phyloP scores from a whole-genome alignment of 2,888 invertebrate genomes.

The Shargacucullia verbasci region DNA sequence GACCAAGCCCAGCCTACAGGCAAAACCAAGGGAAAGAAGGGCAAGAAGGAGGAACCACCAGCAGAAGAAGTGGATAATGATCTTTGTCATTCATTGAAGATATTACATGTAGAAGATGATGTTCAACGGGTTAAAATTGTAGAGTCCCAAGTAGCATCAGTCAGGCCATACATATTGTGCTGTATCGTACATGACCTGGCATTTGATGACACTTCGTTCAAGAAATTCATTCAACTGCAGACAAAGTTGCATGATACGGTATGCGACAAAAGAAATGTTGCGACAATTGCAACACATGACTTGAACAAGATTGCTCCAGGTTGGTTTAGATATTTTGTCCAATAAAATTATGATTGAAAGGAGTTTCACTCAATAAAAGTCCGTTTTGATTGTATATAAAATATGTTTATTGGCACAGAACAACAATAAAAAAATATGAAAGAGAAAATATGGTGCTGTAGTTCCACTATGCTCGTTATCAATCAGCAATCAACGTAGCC shows the following conservation, averaged over 20 bases:
- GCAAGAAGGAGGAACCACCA: constrained; percentile 78
- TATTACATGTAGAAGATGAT: constrained; percentile 86
- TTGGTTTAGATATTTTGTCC: constrained; percentile 59
- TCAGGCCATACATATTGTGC: constrained; percentile 92
- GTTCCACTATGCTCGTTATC: no score
- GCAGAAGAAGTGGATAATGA: constrained; percentile 70
- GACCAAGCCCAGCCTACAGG: constrained; percentile 67
- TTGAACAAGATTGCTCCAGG: constrained; percentile 90
- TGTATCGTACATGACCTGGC: constrained; percentile 91
- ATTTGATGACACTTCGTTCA: constrained; percentile 91
- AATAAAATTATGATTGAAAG: no score
- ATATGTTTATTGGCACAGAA: no score
- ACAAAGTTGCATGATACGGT: constrained; percentile 93
- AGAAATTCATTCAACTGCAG: constrained; percentile 94
- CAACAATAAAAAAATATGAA: no score
- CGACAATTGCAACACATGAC: constrained; percentile 96
- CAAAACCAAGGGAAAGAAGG: constrained; percentile 78
- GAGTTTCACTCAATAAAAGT: no score
- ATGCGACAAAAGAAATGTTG: constrained; percentile 93
- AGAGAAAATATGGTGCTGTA: no score
- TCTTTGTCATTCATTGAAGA: constrained; percentile 78
- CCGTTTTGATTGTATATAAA: no score
- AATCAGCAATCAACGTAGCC: no score
- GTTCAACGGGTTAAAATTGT: constrained; percentile 85
- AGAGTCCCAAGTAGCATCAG: constrained; percentile 87